phyloP scores from a whole-genome alignment of 35 echinoderm and acorn worm species.

The Anneissia japonica region DNA sequence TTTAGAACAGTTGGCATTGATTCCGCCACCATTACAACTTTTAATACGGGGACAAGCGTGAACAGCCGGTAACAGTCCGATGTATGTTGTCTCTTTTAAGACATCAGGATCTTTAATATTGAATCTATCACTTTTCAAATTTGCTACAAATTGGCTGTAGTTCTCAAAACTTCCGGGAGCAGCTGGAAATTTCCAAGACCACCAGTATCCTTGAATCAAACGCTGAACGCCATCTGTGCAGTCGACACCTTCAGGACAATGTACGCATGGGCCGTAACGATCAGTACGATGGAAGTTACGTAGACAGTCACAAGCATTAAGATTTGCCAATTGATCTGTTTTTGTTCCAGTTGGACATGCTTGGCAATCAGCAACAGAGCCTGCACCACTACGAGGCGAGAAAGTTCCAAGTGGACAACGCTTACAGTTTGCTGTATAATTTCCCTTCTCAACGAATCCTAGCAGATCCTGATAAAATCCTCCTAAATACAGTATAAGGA shows the following conservation, averaged over 20 bases:
- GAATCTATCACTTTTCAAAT: background rate
- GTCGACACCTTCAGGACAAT: background rate
- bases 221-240: background rate
- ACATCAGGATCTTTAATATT: background rate
- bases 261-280: background rate
- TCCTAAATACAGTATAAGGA: too few species aligned
- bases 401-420: background rate
- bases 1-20: background rate
- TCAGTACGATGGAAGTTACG: background rate
- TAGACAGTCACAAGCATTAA: background rate
- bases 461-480: background rate
- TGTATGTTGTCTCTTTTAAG: background rate
- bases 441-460: background rate
- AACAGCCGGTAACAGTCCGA: background rate
- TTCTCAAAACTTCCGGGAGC: background rate
- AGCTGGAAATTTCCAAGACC: background rate
- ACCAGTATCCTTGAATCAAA: background rate
- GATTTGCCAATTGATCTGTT: background rate
- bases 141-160: background rate
- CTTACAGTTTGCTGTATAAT: background rate
- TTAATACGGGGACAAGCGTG: background rate
- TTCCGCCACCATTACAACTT: background rate
- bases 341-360: background rate
- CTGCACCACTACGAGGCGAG: background rate
- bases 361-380: background rate